Conservation (phyloP, 2,888 invertebrate genomes). For the Bombylius major region DNA sequence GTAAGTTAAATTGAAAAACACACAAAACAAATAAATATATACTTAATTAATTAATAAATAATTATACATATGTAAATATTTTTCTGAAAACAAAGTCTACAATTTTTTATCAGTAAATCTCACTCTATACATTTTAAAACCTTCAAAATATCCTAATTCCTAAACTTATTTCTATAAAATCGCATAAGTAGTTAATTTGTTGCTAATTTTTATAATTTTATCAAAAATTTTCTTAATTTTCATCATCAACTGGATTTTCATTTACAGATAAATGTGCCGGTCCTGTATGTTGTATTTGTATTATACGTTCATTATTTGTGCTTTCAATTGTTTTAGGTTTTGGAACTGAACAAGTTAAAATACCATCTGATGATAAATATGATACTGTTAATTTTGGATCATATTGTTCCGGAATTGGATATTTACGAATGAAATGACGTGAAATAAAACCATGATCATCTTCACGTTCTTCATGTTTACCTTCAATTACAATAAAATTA, state of each 20-base stretch:
- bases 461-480: conserved; percentile 62
- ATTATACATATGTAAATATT: too few species aligned
- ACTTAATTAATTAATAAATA: too few species aligned
- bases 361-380: conserved; percentile 61
- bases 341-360: conserved; percentile 55
- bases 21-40: too few species aligned
- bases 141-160: too few species aligned
- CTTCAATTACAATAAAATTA: conserved; percentile 57
- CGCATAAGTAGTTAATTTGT: too few species aligned
- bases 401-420: conserved; percentile 59
- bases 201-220: too few species aligned
- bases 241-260: conserved; percentile 11
- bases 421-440: conserved; percentile 62
- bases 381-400: conserved; percentile 61
- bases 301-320: conserved; percentile 37
- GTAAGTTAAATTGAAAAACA: too few species aligned
- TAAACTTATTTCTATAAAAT: too few species aligned
- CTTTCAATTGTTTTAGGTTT: conserved; percentile 23
- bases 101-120: too few species aligned
- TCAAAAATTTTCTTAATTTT: too few species aligned
- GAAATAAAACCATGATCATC: conserved; percentile 65
- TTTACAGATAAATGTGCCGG: conserved; percentile 36
- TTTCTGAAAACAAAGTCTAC: too few species aligned
- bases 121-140: too few species aligned
- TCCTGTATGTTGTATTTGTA: conserved; percentile 52